Conservation (phyloP, 2,113 vertebrate species). For the Peromyscus californicus region DNA sequence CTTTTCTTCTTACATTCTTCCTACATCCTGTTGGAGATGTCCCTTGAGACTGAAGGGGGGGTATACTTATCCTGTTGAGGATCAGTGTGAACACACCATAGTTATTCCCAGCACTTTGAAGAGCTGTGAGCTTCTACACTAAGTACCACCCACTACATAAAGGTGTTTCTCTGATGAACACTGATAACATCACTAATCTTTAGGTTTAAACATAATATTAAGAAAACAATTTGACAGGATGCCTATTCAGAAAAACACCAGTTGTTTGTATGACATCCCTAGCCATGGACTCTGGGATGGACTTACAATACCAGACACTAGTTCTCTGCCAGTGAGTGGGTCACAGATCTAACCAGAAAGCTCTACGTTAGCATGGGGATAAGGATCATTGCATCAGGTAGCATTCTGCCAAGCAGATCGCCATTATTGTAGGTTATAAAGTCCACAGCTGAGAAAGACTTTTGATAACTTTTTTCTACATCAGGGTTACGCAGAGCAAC, state of each 20-base stretch:
- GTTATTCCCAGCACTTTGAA: not conserved
- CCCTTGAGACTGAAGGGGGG: too few species aligned
- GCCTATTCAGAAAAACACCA: not conserved
- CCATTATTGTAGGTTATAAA: not conserved
- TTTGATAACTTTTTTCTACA: not conserved
- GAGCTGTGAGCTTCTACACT: not conserved
- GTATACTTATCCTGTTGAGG: not conserved
- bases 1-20: too few species aligned
- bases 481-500: not conserved
- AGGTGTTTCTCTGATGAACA: not conserved
- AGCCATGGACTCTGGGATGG: too few species aligned
- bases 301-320: too few species aligned
- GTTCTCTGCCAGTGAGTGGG: not conserved
- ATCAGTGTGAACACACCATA: not conserved
- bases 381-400: not conserved
- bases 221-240: not conserved
- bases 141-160: not conserved
- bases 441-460: not conserved
- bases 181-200: not conserved
- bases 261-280: too few species aligned
- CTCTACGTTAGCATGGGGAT: too few species aligned
- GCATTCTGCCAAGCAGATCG: not conserved
- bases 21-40: too few species aligned
- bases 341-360: not conserved
- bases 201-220: not conserved